Evolutionary conservation across 2,797 vertebrate species (phyloP).

Genomic region (Alfaro cultratus): DNA sequence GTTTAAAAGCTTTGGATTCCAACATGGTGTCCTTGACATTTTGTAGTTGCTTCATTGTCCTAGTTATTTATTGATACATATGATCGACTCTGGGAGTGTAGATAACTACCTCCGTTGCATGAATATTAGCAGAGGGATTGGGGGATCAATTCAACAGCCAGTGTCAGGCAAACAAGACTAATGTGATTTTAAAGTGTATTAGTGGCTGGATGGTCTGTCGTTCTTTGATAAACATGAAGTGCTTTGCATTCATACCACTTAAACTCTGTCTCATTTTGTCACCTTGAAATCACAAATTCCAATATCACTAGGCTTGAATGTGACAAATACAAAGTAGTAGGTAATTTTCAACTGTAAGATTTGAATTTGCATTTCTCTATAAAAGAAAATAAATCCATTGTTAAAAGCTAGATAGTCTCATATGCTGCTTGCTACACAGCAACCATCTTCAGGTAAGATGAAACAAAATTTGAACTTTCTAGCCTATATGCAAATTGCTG

Average conservation of each 20-base stretch:
- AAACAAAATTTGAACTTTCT: background rate
- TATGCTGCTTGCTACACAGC: background rate
- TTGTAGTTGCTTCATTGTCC: slow-evolving; percentile 1
- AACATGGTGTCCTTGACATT: background rate
- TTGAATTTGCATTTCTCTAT: background rate
- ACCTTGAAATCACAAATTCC: background rate
- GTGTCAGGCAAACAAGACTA: background rate
- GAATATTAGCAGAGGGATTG: background rate
- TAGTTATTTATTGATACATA: slow-evolving; percentile 3
- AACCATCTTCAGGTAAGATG: background rate
- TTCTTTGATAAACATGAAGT: slow-evolving; percentile 10
- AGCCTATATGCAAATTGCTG: background rate
- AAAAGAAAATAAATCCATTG: background rate
- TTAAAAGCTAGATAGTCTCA: background rate
- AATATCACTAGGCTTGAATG: background rate
- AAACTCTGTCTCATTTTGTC: background rate
- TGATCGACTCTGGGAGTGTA: background rate
- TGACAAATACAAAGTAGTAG: background rate
- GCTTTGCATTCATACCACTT: background rate
- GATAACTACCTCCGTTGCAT: no score
- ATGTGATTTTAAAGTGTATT: background rate
- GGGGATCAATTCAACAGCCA: slow-evolving; percentile 8
- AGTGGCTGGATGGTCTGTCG: background rate
- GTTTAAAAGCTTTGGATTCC: background rate
- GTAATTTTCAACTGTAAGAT: background rate